These are phyloP conservation scores for Chamaea fasciata DNA, from an alignment of 2,113 vertebrate genomes.

Conservation along the genomic window DNA sequence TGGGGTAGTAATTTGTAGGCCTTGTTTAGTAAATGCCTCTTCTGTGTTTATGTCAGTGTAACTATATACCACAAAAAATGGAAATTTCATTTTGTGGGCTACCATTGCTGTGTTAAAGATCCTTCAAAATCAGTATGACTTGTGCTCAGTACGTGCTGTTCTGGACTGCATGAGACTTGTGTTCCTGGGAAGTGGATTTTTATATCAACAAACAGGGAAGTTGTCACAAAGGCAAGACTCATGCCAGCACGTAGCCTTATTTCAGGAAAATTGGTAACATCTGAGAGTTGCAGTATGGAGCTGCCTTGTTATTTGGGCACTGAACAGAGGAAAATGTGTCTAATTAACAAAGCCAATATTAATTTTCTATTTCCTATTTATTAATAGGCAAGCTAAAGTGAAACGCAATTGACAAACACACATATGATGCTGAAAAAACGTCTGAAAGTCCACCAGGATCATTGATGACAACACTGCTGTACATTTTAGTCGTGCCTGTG, in stretches of 20 bases:
- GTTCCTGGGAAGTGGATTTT: conserved; percentile 13
- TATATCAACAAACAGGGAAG: conserved; percentile 4
- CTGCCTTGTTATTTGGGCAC: neutral
- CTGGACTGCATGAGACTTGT: neutral
- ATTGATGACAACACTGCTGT: neutral
- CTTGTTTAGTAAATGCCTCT: neutral
- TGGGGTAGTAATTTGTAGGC: neutral
- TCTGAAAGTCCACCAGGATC: neutral
- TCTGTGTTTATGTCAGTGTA: neutral
- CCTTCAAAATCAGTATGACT: neutral
- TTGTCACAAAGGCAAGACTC: neutral
- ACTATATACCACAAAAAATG: neutral
- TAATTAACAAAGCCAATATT: neutral
- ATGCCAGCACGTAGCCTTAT: neutral
- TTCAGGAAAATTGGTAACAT: neutral
- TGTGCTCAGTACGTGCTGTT: neutral
- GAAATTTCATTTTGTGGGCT: neutral
- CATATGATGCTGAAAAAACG: neutral
- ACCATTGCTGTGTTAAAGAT: neutral
- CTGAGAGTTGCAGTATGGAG: neutral
- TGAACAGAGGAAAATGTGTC: neutral
- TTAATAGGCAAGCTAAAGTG: neutral
- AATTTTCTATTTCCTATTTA: neutral
- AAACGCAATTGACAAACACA: neutral
- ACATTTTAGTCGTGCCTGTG: neutral